Base-by-base conservation (phyloP, 1,140 invertebrate genomes). In the Drosophila bocqueti region DNA sequence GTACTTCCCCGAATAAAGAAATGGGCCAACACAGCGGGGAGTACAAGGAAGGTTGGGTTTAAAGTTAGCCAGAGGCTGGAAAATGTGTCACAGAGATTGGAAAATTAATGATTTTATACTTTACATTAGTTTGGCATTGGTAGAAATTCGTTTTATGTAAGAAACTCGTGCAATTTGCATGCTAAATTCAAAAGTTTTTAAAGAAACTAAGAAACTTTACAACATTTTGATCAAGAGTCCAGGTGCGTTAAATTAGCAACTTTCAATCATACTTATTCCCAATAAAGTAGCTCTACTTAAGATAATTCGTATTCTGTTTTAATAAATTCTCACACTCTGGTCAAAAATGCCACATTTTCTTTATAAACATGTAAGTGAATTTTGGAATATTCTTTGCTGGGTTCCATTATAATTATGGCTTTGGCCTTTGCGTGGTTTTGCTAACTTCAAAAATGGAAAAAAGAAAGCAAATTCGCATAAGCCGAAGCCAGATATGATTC, bases 401-500 rank as follows among this genome's bases (percentile, higher is more conserved):
- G 46, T 69, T 69, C 52, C 66, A 52, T 50, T 68, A 42, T 46
- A 68, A 68, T 67, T 68, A 67, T 46, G 38, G 16, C 34, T n/a
- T 36, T 38, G 46, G 18, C 34, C 8, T 36, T 55, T 34, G 16
- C 21, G 5, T 57, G 63, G 24, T 24, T 57, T 26, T 54, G 16
- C 9, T 34, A 36, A 55, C 31, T 68, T 40, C 0, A 1, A 40
- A 49, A 47, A 46, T 46, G 6, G 0, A 46, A 62, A 55, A 38
- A 36, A 34, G 13, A n/a, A 26, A 50, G 47, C 13, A 47, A 68
- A 47, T 18, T 38, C 34, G 18, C 29, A 55, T 40, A 66, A 71
- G 49, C 63, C 42, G 31, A 71, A 55, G 67, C 63, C 67, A 38
- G 38, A 73, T 71, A 73, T 59, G 45, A 73, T 71, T 45, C 46